Base-by-base conservation (phyloP, 2,888 invertebrate species). In the Malthinus seriepunctatus region DNA sequence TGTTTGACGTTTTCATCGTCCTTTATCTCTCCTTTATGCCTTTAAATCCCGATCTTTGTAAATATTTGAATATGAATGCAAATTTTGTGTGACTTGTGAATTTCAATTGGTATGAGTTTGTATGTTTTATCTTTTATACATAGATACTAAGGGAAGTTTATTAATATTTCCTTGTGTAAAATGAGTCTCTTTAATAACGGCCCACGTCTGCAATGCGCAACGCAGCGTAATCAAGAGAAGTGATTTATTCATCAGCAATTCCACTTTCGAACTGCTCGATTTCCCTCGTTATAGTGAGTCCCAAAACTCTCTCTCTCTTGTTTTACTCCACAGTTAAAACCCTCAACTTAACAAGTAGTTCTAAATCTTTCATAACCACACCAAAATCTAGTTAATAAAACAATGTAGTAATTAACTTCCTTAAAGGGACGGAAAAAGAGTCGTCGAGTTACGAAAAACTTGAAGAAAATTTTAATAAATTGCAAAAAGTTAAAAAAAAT, bases 221-320 rank as follows among this genome's bases (percentile, higher is more conserved):
- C 61, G 60, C 62, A 63, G 63, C 63, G 66, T 67, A 69, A 68
- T 69, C 67, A 69, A 67, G 65, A 54, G 63, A 56, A 55, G 52
- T 69, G 67, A 69, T 69, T 69, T 69, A 69, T 69, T 69, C 67
- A 69, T 67, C 67, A 68, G 65, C 67, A 68, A 68, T 68, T 62
- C 68, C 63, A 68, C 67, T 68, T 65, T 62, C 63, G 51, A 61
- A 64, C 67, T 60, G 66, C 65, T 67, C 69, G 67, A 69, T 69
- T 69, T 69, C 69, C 68, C 68, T 65, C 60, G 67, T 66, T 64
- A 66, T 37, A 52, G 53, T 39, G 54, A 34, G 51, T 62, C 56
- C 63, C 56, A 56, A 51, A 48, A 51, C 55, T 51, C 33, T 37
- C 37, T 46, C 51, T 49, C 45, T 32, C 42, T 54, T 51, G 51